Conservation (phyloP, 1,140 invertebrate species). For the Elymnias hypermnestra region DNA sequence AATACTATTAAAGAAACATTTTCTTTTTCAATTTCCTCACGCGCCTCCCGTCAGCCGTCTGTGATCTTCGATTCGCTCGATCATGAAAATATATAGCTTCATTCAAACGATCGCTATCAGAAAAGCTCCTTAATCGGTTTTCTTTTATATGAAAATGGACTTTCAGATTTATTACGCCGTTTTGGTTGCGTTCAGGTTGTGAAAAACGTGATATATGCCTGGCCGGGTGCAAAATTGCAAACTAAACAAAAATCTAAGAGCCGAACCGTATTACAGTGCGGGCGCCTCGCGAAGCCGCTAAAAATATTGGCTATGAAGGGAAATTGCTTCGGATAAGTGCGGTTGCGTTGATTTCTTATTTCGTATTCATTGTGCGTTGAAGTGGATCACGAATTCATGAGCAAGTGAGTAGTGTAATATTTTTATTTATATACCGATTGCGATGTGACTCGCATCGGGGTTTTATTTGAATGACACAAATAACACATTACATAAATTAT, state of each 20-base stretch:
- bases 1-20: constrained; percentile 59
- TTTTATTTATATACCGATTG: too few species aligned
- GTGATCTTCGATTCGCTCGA: constrained; percentile 67
- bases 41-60: constrained; percentile 61
- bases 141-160: constrained; percentile 75
- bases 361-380: constrained; percentile 65
- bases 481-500: too few species aligned
- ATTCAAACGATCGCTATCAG: constrained; percentile 69
- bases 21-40: constrained; percentile 67
- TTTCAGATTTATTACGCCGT: constrained; percentile 69
- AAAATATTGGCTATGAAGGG: constrained; percentile 66
- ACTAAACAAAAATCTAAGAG: constrained; percentile 65
- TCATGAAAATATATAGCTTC: constrained; percentile 75
- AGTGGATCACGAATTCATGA: constrained; percentile 47
- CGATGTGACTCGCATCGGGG: background rate
- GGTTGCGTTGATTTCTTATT: constrained; percentile 69
- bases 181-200: constrained; percentile 61
- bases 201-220: constrained; percentile 62
- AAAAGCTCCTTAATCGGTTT: constrained; percentile 74
- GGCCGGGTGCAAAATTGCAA: constrained; percentile 50
- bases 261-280: constrained; percentile 48
- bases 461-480: too few species aligned
- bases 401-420: constrained; percentile 24
- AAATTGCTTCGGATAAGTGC: constrained; percentile 61
- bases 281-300: constrained; percentile 32